These are phyloP conservation scores for Selene dorsalis DNA, from an alignment of 2,797 vertebrate genomes.

Conservation along the genomic window DNA sequence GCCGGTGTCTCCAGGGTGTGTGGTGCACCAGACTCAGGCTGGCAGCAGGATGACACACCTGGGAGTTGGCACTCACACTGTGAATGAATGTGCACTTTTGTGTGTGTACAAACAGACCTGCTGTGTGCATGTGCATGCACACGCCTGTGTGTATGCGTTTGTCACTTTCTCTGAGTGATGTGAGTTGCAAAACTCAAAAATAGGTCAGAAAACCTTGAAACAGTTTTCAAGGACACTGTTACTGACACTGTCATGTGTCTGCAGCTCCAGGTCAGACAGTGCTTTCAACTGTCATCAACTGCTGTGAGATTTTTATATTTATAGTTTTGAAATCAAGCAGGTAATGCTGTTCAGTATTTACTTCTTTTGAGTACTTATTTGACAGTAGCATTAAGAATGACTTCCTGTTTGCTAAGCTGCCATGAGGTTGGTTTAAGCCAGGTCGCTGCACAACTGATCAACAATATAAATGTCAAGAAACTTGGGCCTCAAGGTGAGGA, in stretches of 20 bases:
- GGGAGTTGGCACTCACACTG: conserved; percentile 42
- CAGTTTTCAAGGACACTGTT: conserved; percentile 42
- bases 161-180: conserved; percentile 26
- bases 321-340: neutral
- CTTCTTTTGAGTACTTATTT: neutral
- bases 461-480: neutral
- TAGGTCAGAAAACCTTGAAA: conserved; percentile 51
- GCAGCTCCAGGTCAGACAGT: conserved; percentile 6
- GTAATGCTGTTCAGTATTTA: neutral
- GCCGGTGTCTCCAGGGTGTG: conserved; percentile 55
- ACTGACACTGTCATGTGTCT: conserved; percentile 20
- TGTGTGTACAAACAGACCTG: conserved; percentile 35
- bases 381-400: neutral
- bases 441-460: neutral
- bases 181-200: conserved; percentile 41
- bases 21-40: conserved; percentile 43
- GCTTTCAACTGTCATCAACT: neutral
- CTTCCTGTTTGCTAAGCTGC: neutral
- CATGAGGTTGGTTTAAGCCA: neutral
- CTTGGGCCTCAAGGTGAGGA: neutral
- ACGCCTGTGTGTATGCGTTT: conserved; percentile 7
- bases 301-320: neutral
- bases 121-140: conserved; percentile 7
- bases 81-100: conserved; percentile 47
- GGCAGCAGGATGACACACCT: conserved; percentile 59